Evolutionary conservation across 2,113 vertebrate genomes (phyloP), one percentile per base, ranked within the genome.

Genomic region (Beaufortia kweichowensis): DNA sequence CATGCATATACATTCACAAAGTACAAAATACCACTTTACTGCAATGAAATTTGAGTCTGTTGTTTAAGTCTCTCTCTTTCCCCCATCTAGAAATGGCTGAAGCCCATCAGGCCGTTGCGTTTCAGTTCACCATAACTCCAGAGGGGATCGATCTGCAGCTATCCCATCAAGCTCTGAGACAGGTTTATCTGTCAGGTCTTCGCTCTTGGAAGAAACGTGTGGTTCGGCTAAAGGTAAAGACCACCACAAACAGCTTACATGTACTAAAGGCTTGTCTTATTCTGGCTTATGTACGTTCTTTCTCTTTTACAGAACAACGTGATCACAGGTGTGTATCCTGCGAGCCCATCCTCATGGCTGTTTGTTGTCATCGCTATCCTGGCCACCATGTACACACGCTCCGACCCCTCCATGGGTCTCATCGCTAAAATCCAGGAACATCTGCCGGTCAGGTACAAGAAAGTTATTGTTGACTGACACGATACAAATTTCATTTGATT

Each of bases 381-480:
- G 86, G 93, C 94, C 9, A 94, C 95, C 19, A 94, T 94, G 87
- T 94, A 94, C 86, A 94, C 94, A 1, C 94, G 95, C 75, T 92
- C 95, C 0, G 95, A 97, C 70, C 95, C 95, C n/a, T 97, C 95
- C 77, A 94, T 96, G 89, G 95, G 95, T 48, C 91, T 97, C 76
- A 95, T 95, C 79, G 94, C 91, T 76, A 96, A 95, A 87, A 96
- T 97, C 80, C 94, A 95, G 85, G 95, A 96, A 83, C 87, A 93
- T 78, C 91, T 97, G 29, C 95, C 94, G 0, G 90, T 91, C 85
- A 94, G 94, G 95, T 97, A 90, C 81, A 12, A 33, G 3, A 3
- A 33, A 28, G 21, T 10, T 39, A 2, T 39, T 39, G 35, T 39
- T 39, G 35, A 39, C 35, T 11, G 8, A 7, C 35, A 39, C 35